These are phyloP conservation scores for Masticophis lateralis DNA, from an alignment of 2,797 vertebrate species.

Conservation along the genomic window DNA sequence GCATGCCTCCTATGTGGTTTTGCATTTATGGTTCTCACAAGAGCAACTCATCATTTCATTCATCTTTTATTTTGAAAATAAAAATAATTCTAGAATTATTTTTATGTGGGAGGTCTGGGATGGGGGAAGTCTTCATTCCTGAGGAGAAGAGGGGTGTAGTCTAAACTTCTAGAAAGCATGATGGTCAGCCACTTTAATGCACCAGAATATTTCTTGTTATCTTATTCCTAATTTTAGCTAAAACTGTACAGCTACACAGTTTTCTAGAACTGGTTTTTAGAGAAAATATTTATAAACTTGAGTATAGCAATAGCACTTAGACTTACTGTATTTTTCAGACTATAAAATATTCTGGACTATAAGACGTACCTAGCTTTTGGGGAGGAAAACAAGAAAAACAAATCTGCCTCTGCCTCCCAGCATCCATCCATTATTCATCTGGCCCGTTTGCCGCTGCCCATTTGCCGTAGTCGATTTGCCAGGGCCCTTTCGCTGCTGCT, in stretches of 20 bases:
- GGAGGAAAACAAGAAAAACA: too few relatives aligned
- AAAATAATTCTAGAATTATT: background rate
- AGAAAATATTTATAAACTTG: background rate
- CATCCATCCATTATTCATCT: too few relatives aligned
- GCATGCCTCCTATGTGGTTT: background rate
- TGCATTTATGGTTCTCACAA: background rate
- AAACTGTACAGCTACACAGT: conserved; percentile 15
- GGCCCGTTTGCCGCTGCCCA: too few relatives aligned
- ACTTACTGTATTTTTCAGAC: background rate
- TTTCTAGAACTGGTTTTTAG: conserved; percentile 31
- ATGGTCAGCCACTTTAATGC: background rate
- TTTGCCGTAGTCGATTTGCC: too few relatives aligned
- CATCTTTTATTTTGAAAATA: background rate
- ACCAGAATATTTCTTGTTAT: background rate
- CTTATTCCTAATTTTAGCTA: background rate
- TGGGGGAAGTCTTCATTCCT: background rate
- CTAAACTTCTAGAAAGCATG: background rate
- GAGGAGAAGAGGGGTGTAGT: background rate
- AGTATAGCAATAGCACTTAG: background rate
- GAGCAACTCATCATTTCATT: background rate
- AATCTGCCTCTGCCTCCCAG: too few relatives aligned
- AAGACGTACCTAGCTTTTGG: too few relatives aligned
- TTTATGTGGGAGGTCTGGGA: background rate
- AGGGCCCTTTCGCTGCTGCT: too few relatives aligned
- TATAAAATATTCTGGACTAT: too few relatives aligned